Evolutionary conservation across 2,113 vertebrate genomes (phyloP).

Genomic region (Cathartes aura): DNA sequence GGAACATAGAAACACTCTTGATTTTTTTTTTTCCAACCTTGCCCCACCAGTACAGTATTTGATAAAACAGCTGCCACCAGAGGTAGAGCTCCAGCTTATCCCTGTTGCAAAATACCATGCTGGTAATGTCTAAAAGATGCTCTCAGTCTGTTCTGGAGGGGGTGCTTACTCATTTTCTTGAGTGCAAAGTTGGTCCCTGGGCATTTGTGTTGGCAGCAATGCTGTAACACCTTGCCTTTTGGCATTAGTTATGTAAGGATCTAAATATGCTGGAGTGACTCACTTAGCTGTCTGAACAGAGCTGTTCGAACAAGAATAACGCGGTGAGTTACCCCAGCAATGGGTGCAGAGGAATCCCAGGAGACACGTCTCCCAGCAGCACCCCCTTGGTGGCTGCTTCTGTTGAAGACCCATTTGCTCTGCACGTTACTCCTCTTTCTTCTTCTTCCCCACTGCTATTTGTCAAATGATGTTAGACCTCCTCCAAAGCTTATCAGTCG

Average conservation of each 20-base stretch:
- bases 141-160: not conserved
- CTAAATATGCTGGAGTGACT: slow-evolving; percentile 51
- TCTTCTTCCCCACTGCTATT: not conserved
- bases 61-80: not conserved
- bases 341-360: not conserved
- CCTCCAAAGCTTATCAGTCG: fast-evolving
- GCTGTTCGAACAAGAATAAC: slow-evolving; percentile 13
- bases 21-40: not conserved
- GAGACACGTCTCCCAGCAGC: not conserved
- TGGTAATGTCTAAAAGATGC: not conserved
- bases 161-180: slow-evolving; percentile 23
- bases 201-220: slow-evolving; percentile 57
- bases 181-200: not conserved
- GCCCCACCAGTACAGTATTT: not conserved
- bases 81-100: not conserved
- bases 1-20: not conserved
- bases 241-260: slow-evolving; percentile 53
- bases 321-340: not conserved
- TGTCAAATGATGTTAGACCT: not conserved
- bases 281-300: slow-evolving; percentile 31
- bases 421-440: not conserved
- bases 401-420: not conserved
- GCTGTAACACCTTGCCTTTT: slow-evolving; percentile 65
- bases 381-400: not conserved
- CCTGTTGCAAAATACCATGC: not conserved